A percentile compares a stretch with the other conserved stretches of the same genome.
Evolutionary conservation across 1,140 invertebrate genomes (phyloP).

Genomic region (Leptinotarsa undecemlineata): DNA sequence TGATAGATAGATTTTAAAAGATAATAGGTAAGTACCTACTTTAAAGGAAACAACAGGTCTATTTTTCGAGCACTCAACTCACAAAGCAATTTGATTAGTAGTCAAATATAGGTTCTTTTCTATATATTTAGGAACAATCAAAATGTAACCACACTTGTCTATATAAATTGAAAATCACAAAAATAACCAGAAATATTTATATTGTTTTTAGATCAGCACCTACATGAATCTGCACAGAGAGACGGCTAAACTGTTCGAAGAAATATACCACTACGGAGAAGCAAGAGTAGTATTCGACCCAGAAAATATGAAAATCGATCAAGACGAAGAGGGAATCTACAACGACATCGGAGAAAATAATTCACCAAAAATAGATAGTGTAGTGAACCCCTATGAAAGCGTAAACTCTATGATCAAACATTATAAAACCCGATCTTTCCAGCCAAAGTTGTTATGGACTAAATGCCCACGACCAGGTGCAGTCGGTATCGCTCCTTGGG

Average conservation of each 20-base stretch:
- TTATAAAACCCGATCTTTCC: slow-evolving; percentile 56
- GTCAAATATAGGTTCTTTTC: too few species aligned
- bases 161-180: too few species aligned
- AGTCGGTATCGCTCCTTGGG: slow-evolving; percentile 63
- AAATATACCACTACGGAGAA: slow-evolving; percentile 60
- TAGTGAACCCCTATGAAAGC: slow-evolving; percentile 58
- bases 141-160: too few species aligned
- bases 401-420: slow-evolving; percentile 55
- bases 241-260: slow-evolving; percentile 58
- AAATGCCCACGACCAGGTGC: slow-evolving; percentile 64
- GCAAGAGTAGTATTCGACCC: slow-evolving; percentile 59
- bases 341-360: slow-evolving; percentile 59
- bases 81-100: too few species aligned
- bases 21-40: too few species aligned
- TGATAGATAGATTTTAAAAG: too few species aligned
- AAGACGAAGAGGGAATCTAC: slow-evolving; percentile 55
- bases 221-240: slow-evolving; percentile 60
- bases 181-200: too few species aligned
- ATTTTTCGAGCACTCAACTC: too few species aligned
- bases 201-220: slow-evolving; percentile 26
- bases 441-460: slow-evolving; percentile 55
- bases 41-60: too few species aligned
- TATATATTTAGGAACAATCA: too few species aligned
- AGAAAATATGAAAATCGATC: slow-evolving; percentile 60
- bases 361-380: slow-evolving; percentile 49